Conservation (phyloP, 2,888 invertebrate species). For the Macropis europaea region DNA sequence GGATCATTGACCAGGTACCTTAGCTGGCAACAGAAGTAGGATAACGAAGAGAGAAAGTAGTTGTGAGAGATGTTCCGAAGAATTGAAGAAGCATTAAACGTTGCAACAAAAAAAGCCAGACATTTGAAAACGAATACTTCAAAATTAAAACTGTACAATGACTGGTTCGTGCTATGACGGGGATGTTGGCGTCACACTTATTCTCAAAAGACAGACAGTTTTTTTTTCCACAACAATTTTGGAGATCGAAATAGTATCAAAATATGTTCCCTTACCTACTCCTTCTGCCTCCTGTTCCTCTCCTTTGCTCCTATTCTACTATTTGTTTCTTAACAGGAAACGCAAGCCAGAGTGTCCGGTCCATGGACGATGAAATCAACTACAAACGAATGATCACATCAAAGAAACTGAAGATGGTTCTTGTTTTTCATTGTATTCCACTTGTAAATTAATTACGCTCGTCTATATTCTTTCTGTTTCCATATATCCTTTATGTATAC, state of each 20-base stretch:
- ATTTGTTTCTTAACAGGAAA: constrained; percentile 48
- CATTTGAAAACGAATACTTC: constrained; percentile 11
- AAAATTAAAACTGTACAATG: constrained; percentile 31
- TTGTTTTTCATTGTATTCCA: constrained; percentile 6
- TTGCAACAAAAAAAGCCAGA: not conserved
- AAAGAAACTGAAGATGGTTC: constrained; percentile 46
- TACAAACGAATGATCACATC: constrained; percentile 22
- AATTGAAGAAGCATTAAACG: constrained; percentile 7
- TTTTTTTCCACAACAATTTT: constrained; percentile 32
- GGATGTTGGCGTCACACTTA: constrained; percentile 33
- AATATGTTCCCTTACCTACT: constrained; percentile 34
- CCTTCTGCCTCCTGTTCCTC: constrained; percentile 23
- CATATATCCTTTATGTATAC: not conserved
- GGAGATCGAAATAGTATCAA: constrained; percentile 35
- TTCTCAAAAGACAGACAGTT: constrained; percentile 36
- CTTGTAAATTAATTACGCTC: not conserved
- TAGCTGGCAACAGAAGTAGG: not conserved
- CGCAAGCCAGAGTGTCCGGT: not conserved
- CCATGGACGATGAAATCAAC: not conserved
- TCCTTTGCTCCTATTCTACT: constrained; percentile 9
- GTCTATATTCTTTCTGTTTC: not conserved
- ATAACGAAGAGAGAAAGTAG: not conserved
- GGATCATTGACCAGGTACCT: not conserved
- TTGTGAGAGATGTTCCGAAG: constrained; percentile 6
- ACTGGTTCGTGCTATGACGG: constrained; percentile 27